Percentiles rank a stretch among this genome's conserved stretches.
Evolutionary conservation across 2,888 invertebrate genomes (phyloP).

Genomic region (Catocala fraxini): DNA sequence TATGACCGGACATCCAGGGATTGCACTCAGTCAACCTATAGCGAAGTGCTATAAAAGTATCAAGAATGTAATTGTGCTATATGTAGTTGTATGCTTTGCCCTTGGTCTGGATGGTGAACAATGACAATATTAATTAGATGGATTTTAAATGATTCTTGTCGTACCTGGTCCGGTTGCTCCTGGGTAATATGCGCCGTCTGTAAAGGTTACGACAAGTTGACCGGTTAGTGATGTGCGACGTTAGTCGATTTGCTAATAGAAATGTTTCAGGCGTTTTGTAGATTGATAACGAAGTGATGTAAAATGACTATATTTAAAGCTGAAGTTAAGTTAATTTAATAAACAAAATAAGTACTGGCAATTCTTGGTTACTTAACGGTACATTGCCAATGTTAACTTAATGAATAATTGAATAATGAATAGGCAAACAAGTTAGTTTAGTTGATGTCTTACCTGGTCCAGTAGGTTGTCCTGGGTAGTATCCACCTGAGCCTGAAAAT

Average conservation of each 20-base stretch:
- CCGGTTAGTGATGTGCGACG: constrained; percentile 21
- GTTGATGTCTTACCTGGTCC: constrained; percentile 39
- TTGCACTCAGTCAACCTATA: neutral
- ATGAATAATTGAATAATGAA: neutral
- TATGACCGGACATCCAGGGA: constrained; percentile 9
- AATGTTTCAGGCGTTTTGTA: constrained; percentile 27
- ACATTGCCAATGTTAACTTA: neutral
- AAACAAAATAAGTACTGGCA: no score
- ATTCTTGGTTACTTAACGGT: no score
- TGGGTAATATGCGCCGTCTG: constrained; percentile 26
- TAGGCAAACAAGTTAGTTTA: neutral
- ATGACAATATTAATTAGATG: no score
- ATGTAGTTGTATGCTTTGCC: no score
- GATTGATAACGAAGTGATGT: neutral
- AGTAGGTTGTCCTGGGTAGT: constrained; percentile 42
- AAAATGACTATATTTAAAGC: neutral
- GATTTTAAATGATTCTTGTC: constrained; percentile 11
- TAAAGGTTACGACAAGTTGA: constrained; percentile 35
- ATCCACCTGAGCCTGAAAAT: constrained; percentile 43
- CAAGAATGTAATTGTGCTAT: no score
- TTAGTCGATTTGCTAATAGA: constrained; percentile 21
- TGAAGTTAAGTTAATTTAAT: no score
- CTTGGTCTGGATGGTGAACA: no score
- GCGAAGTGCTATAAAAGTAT: no score
- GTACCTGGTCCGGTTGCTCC: constrained; percentile 31